A percentile compares a stretch with the other conserved stretches of the same genome.
Conservation (phyloP, 2,888 invertebrate species). For the Cerceris rybyensis region DNA sequence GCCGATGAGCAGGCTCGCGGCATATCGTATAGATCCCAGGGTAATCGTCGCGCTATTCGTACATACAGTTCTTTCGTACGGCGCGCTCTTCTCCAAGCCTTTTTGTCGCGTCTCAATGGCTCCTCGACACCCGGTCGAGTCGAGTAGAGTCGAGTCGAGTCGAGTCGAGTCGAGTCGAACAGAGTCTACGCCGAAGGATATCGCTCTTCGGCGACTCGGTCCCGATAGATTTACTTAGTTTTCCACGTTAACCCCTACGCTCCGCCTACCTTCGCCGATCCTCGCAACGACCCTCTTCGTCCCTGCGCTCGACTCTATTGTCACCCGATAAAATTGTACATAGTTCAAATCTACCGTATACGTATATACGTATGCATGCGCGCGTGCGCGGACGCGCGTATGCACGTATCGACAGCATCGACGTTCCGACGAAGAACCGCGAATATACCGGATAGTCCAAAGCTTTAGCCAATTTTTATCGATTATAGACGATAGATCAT, state of each 20-base stretch:
- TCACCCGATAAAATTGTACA: constrained; percentile 27
- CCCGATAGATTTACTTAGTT: too few species aligned
- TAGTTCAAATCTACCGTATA: constrained; percentile 15
- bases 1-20: constrained; percentile 81
- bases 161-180: too few species aligned
- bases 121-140: too few species aligned
- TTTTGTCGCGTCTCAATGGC: too few species aligned
- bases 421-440: constrained; percentile 40
- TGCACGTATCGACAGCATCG: constrained; percentile 24
- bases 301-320: neutral
- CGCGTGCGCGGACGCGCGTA: neutral
- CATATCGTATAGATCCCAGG: constrained; percentile 67
- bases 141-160: too few species aligned
- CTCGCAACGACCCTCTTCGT: too few species aligned
- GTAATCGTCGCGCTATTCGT: constrained; percentile 6
- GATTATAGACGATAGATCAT: constrained; percentile 34
- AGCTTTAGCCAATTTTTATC: constrained; percentile 62
- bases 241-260: too few species aligned
- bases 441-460: constrained; percentile 61
- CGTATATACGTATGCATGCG: neutral
- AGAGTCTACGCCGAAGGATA: too few species aligned
- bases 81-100: too few species aligned
- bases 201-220: too few species aligned
- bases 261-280: too few species aligned
- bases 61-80: neutral